Base-by-base conservation (phyloP, 1,140 invertebrate genomes). In the Camponotus vicinus region DNA sequence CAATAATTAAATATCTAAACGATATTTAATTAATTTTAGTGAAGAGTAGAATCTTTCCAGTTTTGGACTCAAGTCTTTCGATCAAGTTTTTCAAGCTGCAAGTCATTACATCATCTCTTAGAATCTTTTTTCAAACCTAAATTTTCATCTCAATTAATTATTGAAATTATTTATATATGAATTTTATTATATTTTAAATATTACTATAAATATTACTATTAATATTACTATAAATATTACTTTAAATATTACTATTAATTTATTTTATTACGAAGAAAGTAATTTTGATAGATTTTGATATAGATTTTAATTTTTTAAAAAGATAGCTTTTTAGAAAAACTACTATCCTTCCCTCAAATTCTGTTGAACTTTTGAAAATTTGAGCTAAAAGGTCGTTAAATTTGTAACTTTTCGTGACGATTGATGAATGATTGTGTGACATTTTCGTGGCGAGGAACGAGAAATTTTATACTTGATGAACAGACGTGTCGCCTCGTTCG, bases 401-500 rank as follows among this genome's bases (percentile, higher is more conserved):
- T 32, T 52, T 4, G 5, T 49, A 3, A 21, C 63, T 63, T 63
- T 49, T 45, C 1, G 2, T 64, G 9, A 21, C 21, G 21, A 21
- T 21, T 21, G 21, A 21, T 21, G 21, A 21, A 21, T 63, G 21
- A 21, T 52, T n/a, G 0, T 1, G 59, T 59, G 21, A 76, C 32
- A 37, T 66, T 78, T 78, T 64, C 6, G 18, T 6, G 27, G 45
- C 21, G 13, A 49, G 64, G 4, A 45, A 27, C 21, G n/a, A 78
- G 9, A 3, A 55, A 78, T 42, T 78, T 89, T 49, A 45, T 73
- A 45, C 61, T 49, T 69, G 61, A 87, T 79, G 75, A 83, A 89
- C 79, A 76, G 21, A 83, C 40, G 66, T 86, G 52, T 84, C 55
- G 52, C 32, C 34, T 5, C 86, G 66, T 85, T 18, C 86, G 86